Evolutionary conservation across 2,113 vertebrate species (phyloP), one percentile per base, ranked within the genome.

Genomic region (Carollia perspicillata): DNA sequence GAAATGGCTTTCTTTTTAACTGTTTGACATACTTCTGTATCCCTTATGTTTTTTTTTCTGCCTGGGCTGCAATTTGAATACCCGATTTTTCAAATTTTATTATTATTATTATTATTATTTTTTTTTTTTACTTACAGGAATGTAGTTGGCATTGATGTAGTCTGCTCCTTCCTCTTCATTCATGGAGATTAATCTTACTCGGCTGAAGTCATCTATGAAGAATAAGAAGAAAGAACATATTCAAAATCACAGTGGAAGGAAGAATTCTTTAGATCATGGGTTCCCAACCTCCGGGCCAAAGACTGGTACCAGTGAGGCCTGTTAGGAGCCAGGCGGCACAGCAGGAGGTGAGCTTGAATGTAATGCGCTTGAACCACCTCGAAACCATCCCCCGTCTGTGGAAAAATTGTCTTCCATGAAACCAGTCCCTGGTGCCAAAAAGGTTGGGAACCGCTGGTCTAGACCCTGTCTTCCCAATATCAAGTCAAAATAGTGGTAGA

Each of bases 71-170:
- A 35, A 55, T 12, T 11, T 26, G 60, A 47, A 49, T 17, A 22
- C 26, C 22, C 49, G 51, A 37, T 12, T 68, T 33, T 10, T 26
- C 8, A 2, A 33, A 33, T 60, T 26, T 12, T 75, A 40, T 79
- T 78, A 22, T 37, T 53, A 58, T 37, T 7, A 28, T 72, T 80
- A 60, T 13, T 51, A 9, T 33, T 6, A 65, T 85, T 63, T 55
- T 75, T 33, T 6, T 63, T 85, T 63, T 55, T 75, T 78, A 98
- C 99, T 99, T 97, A 99, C 99, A 4, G 99, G 99, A 42, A 99
- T 99, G 96, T 99, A 99, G 97, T 99, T 99, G 93, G 99, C 99
- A 8, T 99, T 99, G 93, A 99, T 99, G 98, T 99, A 99, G 96
- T 99, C 99, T 2, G 99, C 98, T 1, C 99, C 99, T 92, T 99